Conservation (phyloP, 2,888 invertebrate species). For the Lycia hirtaria region DNA sequence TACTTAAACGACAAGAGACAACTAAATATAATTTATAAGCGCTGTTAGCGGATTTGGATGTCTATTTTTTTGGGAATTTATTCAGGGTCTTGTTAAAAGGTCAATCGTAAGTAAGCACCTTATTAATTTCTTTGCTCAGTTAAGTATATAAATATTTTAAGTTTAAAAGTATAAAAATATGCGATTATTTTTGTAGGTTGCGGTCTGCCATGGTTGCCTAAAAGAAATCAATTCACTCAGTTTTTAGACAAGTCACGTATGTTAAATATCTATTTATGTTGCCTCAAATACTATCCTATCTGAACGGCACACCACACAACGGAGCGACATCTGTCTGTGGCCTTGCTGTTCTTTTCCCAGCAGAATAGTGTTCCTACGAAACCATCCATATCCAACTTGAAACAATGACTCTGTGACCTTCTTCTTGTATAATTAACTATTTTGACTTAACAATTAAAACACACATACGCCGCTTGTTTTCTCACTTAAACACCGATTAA, state of each 20-base stretch:
- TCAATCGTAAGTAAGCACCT: background rate
- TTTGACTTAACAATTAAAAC: slow-evolving; percentile 61
- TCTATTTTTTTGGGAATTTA: background rate
- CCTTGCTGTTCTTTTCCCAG: slow-evolving; percentile 58
- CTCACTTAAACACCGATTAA: slow-evolving; percentile 15
- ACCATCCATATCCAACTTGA: slow-evolving; percentile 46
- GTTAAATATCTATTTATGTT: too few relatives aligned
- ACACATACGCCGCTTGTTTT: slow-evolving; percentile 40
- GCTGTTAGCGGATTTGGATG: background rate
- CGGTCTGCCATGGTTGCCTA: too few relatives aligned
- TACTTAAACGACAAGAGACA: background rate
- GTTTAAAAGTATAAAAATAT: too few relatives aligned
- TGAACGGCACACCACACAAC: too few relatives aligned
- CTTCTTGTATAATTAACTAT: slow-evolving; percentile 67
- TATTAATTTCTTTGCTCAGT: background rate
- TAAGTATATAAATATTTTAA: too few relatives aligned
- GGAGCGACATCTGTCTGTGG: slow-evolving; percentile 5
- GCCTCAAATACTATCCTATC: too few relatives aligned
- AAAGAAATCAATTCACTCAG: too few relatives aligned
- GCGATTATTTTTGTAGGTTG: too few relatives aligned
- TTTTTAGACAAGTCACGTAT: too few relatives aligned
- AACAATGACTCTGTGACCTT: slow-evolving; percentile 77
- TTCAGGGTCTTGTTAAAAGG: slow-evolving; percentile 5
- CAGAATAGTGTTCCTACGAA: slow-evolving; percentile 32
- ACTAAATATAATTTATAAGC: background rate